These are phyloP conservation scores for Percopsis omiscomaycus DNA, from an alignment of 2,797 vertebrate genomes.

Conservation along the genomic window DNA sequence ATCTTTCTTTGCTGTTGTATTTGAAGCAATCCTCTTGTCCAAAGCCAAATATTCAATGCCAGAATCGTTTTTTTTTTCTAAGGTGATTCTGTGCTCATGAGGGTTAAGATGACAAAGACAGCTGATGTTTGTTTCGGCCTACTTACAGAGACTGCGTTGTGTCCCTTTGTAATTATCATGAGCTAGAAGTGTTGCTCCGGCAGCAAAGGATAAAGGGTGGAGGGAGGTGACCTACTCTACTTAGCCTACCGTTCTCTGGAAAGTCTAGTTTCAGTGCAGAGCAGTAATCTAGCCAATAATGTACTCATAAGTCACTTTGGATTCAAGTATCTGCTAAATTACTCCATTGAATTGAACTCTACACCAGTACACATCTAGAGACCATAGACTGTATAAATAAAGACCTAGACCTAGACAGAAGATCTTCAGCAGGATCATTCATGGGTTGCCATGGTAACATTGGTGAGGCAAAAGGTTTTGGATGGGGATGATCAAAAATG, in stretches of 20 bases:
- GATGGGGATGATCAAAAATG: conserved; percentile 11
- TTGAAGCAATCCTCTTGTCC: too few species aligned
- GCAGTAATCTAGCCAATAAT: conserved; percentile 16
- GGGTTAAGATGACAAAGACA: conserved; percentile 23
- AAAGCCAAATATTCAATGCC: too few species aligned
- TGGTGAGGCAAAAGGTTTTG: conserved; percentile 5
- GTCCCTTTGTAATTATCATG: conserved; percentile 37
- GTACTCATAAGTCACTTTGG: too few species aligned
- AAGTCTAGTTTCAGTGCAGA: conserved; percentile 27
- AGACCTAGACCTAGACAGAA: not conserved
- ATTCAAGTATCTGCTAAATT: too few species aligned
- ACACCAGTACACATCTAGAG: too few species aligned
- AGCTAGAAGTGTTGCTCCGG: conserved; percentile 44
- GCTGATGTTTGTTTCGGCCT: too few species aligned
- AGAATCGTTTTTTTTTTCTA: not conserved
- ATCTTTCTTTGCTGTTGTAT: not conserved
- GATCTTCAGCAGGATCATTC: conserved; percentile 3
- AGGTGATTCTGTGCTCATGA: conserved; percentile 24
- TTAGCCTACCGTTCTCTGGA: conserved; percentile 23
- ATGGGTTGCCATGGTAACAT: conserved; percentile 52
- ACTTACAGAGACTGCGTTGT: conserved; percentile 8
- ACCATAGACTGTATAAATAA: too few species aligned
- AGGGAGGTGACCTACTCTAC: conserved; percentile 60
- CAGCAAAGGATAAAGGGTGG: conserved; percentile 22
- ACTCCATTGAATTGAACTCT: too few species aligned